Conservation (phyloP, 2,888 invertebrate genomes). For the Lapara coniferarum region DNA sequence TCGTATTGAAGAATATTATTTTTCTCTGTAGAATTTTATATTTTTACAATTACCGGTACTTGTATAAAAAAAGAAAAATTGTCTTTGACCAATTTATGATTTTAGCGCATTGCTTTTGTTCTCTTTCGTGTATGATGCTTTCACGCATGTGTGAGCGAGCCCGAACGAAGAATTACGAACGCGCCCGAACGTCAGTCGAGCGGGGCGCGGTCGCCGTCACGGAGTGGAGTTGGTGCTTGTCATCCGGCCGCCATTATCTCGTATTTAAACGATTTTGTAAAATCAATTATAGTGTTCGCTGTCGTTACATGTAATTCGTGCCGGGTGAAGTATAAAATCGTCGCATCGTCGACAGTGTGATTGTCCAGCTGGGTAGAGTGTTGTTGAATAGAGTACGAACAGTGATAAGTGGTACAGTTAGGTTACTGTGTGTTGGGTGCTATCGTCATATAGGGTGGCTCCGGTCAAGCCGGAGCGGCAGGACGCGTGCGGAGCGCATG, state of each 20-base stretch:
- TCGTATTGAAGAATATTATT: too few species aligned
- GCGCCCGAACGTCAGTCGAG: conserved; percentile 82
- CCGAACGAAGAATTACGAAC: conserved; percentile 77
- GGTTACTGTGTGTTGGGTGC: conserved; percentile 77
- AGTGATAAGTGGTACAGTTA: conserved; percentile 75
- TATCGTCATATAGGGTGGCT: conserved; percentile 77
- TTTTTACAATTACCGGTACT: conserved; percentile 37
- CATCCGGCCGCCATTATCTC: conserved; percentile 85
- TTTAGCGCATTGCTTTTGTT: conserved; percentile 58
- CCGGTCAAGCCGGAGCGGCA: conserved; percentile 74
- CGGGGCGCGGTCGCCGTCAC: conserved; percentile 85
- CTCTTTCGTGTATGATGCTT: conserved; percentile 66
- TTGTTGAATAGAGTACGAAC: conserved; percentile 51
- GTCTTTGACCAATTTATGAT: conserved; percentile 51
- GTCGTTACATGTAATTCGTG: conserved; percentile 68
- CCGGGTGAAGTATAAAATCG: conserved; percentile 56
- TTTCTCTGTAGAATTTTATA: background rate
- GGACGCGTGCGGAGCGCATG: conserved; percentile 78
- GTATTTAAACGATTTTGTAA: conserved; percentile 82
- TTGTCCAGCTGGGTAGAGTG: conserved; percentile 46
- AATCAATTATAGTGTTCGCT: conserved; percentile 77
- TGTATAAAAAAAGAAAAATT: conserved; percentile 41
- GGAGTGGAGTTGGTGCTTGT: conserved; percentile 83
- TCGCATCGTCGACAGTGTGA: conserved; percentile 49
- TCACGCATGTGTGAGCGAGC: conserved; percentile 82